A percentile compares a stretch with the other conserved stretches of the same genome.
Conservation (phyloP, 2,888 invertebrate genomes). For the Pyrocoelia pectoralis region DNA sequence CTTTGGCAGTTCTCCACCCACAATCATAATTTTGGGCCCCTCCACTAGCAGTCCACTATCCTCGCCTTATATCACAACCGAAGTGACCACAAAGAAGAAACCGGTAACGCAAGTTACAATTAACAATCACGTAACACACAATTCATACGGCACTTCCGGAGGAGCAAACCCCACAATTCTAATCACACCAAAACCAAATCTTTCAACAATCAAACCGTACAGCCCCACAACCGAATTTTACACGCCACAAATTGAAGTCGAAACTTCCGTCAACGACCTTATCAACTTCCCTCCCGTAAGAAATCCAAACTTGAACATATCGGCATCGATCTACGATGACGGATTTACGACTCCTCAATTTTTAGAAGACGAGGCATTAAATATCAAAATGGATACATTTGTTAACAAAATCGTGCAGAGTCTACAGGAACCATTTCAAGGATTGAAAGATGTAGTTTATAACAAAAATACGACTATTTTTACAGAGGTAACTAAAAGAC, state of each 20-base stretch:
- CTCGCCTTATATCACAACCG: conserved; percentile 8
- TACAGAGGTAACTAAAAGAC: conserved; percentile 52
- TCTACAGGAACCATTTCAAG: conserved; percentile 83
- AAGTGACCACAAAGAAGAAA: conserved; percentile 55
- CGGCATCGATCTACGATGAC: conserved; percentile 64
- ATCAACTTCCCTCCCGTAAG: conserved; percentile 87
- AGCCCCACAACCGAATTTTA: conserved; percentile 45
- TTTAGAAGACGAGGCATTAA: conserved; percentile 76
- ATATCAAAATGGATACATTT: conserved; percentile 81
- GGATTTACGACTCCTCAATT: conserved; percentile 82
- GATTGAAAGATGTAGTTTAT: conserved; percentile 78
- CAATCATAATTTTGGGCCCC: conserved; percentile 68
- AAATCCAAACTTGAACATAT: conserved; percentile 81
- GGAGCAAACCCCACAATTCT: conserved; percentile 69
- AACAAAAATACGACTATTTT: conserved; percentile 57
- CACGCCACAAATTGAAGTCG: conserved; percentile 62
- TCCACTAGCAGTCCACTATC: conserved; percentile 38
- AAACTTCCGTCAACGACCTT: conserved; percentile 66
- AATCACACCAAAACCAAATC: conserved; percentile 74
- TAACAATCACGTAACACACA: conserved; percentile 68
- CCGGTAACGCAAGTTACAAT: conserved; percentile 65
- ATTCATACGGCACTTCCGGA: conserved; percentile 62
- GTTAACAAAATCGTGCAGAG: conserved; percentile 86
- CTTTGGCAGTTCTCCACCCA: conserved; percentile 61
- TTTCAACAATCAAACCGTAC: conserved; percentile 47